phyloP scores from a whole-genome alignment of 1,140 invertebrate species.

The Pseudomyrmex concolor region DNA sequence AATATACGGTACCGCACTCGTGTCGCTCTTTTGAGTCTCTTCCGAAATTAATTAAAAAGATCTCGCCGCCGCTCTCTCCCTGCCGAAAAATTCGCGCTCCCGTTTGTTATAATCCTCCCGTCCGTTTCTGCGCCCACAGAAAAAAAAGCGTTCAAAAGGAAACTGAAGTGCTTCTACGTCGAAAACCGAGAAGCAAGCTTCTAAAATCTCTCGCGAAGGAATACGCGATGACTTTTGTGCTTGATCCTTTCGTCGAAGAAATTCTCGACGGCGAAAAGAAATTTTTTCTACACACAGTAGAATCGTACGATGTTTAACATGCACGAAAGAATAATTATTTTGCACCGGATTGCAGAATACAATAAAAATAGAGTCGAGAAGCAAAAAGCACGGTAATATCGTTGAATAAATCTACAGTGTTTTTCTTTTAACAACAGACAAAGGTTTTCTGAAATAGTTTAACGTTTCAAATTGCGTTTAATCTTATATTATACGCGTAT shows the following conservation, averaged over 20 bases:
- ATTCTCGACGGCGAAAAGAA: slow-evolving; percentile 9
- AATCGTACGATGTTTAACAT: not conserved
- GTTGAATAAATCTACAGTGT: too few relatives aligned
- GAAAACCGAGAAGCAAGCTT: slow-evolving; percentile 8
- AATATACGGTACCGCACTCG: not conserved
- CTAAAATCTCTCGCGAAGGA: slow-evolving; percentile 15
- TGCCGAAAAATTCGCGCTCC: slow-evolving; percentile 24
- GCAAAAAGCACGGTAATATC: too few relatives aligned
- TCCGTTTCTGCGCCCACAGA: not conserved
- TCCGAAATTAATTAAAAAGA: slow-evolving; percentile 35
- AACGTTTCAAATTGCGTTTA: too few relatives aligned
- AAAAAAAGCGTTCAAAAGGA: slow-evolving; percentile 10
- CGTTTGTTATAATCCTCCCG: not conserved
- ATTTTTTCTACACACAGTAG: not conserved
- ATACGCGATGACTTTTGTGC: slow-evolving; percentile 16
- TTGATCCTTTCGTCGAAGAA: slow-evolving; percentile 8
- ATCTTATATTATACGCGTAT: too few relatives aligned
- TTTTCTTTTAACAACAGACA: too few relatives aligned
- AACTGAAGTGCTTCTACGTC: not conserved
- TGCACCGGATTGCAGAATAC: not conserved
- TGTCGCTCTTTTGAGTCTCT: not conserved
- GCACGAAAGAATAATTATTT: not conserved
- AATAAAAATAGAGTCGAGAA: too few relatives aligned
- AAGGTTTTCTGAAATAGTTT: too few relatives aligned
- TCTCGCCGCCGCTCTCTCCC: not conserved